These are phyloP conservation scores for Hirundo rustica DNA, from an alignment of 2,797 vertebrate species.

Conservation along the genomic window DNA sequence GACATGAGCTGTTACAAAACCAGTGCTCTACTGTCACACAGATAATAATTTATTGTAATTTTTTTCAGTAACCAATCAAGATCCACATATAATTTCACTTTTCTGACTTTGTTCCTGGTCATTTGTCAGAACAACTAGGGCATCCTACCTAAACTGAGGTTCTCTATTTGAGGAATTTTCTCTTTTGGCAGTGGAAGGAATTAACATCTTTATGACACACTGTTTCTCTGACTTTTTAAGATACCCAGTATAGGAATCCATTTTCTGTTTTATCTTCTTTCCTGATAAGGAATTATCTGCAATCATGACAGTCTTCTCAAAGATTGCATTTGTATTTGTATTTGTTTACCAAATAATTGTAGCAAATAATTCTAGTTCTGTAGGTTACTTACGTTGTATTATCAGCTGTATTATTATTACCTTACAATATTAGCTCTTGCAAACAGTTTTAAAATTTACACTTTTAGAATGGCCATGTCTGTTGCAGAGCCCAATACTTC, in stretches of 20 bases:
- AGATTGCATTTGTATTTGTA: not conserved
- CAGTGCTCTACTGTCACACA: not conserved
- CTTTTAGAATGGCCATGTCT: not conserved
- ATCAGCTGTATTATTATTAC: not conserved
- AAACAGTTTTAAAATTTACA: not conserved
- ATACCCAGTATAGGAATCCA: not conserved
- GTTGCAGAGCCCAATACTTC: accelerated
- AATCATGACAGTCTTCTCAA: not conserved
- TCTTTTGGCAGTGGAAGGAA: not conserved
- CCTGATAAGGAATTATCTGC: not conserved
- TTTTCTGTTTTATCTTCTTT: not conserved
- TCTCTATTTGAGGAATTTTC: not conserved
- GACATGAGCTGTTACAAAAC: not conserved
- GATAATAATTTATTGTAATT: not conserved
- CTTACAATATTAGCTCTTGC: not conserved
- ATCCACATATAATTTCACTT: not conserved
- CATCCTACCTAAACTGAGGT: not conserved
- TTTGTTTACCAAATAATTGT: not conserved
- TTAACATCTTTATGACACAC: not conserved
- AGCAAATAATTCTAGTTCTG: not conserved
- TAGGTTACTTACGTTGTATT: not conserved
- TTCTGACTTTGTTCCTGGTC: not conserved
- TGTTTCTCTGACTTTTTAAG: not conserved
- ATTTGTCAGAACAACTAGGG: not conserved
- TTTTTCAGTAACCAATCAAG: not conserved